Conservation (phyloP, 1,140 invertebrate genomes). For the Leptopilina boulardi region DNA sequence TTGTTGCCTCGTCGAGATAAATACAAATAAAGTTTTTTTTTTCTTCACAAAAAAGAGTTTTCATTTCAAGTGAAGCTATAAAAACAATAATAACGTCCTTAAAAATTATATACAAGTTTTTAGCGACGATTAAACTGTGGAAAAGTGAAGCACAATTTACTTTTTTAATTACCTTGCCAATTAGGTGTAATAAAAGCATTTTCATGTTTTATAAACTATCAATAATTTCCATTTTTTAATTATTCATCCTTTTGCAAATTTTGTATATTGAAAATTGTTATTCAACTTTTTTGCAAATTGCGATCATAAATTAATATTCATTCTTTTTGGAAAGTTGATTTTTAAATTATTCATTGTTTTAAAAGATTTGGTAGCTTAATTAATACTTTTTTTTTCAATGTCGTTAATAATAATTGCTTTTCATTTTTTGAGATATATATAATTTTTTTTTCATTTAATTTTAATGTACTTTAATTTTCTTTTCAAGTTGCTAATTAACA, state of each 20-base stretch:
- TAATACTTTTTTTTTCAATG: too few relatives aligned
- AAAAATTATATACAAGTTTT: neutral
- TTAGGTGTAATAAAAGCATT: neutral
- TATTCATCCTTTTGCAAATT: too few relatives aligned
- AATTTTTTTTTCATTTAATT: too few relatives aligned
- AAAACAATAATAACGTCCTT: conserved; percentile 6
- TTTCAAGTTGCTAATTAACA: neutral
- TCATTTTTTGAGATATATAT: too few relatives aligned
- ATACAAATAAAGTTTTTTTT: conserved; percentile 1
- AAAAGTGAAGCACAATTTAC: neutral
- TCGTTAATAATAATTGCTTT: too few relatives aligned
- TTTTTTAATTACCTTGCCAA: neutral
- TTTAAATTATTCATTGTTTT: too few relatives aligned
- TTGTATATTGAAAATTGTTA: neutral
- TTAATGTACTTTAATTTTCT: neutral
- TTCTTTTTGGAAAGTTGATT: too few relatives aligned
- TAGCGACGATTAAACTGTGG: neutral
- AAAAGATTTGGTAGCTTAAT: too few relatives aligned
- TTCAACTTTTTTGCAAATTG: neutral
- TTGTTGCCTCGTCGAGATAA: neutral
- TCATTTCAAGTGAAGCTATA: neutral
- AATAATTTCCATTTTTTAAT: too few relatives aligned
- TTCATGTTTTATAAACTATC: too few relatives aligned
- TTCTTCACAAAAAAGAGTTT: neutral
- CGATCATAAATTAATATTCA: too few relatives aligned